Evolutionary conservation across 2,888 invertebrate species (phyloP).

Genomic region (Mimachlamys varia): DNA sequence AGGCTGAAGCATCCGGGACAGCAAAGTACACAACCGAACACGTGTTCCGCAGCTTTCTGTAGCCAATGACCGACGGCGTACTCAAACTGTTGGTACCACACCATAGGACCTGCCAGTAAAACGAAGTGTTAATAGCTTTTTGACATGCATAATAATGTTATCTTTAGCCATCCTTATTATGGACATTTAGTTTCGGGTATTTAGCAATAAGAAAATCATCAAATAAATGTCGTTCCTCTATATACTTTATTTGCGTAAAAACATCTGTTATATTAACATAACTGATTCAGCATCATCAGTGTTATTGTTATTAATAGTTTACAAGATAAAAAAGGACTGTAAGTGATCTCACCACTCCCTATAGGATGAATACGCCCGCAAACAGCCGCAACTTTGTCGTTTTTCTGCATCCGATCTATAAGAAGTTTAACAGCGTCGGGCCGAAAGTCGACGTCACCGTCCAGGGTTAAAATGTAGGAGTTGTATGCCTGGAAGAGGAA

Average conservation of each 20-base stretch:
- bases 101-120: slow-evolving; percentile 91
- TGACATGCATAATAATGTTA: no score
- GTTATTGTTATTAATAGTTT: no score
- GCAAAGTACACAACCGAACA: slow-evolving; percentile 98
- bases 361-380: slow-evolving; percentile 99
- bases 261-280: no score
- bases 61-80: slow-evolving; percentile 99
- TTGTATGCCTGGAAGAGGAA: slow-evolving; percentile 87
- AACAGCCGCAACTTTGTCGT: slow-evolving; percentile 96
- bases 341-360: slow-evolving; percentile 83
- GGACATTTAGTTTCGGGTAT: no score
- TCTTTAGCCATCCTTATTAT: no score
- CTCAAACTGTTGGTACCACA: slow-evolving; percentile 99
- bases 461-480: slow-evolving; percentile 95
- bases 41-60: slow-evolving; percentile 99
- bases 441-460: slow-evolving; percentile 96
- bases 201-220: no score
- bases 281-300: no score
- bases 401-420: slow-evolving; percentile 99
- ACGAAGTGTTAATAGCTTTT: not conserved
- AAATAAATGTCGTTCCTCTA: no score
- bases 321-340: no score
- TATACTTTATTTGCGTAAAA: no score
- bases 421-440: slow-evolving; percentile 96
- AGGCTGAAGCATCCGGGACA: slow-evolving; percentile 95